Conservation (phyloP, 2,888 invertebrate genomes). For the Callyntrura sp. region DNA sequence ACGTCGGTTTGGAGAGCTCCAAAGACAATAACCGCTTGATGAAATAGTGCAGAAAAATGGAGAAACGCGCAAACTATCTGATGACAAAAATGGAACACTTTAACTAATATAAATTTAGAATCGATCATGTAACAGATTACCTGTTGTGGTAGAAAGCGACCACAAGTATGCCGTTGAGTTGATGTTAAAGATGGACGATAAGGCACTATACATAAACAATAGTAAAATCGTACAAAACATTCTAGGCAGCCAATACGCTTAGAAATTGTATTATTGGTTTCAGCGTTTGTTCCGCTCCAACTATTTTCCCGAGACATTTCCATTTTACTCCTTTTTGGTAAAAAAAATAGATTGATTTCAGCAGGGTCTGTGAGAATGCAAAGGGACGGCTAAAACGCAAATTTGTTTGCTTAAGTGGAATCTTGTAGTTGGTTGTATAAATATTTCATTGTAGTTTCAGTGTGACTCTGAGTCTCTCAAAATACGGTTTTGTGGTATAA, state of each 20-base stretch:
- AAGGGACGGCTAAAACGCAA: too few species aligned
- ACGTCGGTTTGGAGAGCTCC: background rate
- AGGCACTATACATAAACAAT: constrained; percentile 20
- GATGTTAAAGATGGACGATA: background rate
- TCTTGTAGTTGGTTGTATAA: too few species aligned
- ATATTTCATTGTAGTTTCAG: too few species aligned
- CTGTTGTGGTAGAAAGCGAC: background rate
- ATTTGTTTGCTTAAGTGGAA: too few species aligned
- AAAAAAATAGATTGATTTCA: too few species aligned
- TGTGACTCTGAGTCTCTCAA: too few species aligned
- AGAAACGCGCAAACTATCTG: constrained; percentile 17
- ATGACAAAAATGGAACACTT: background rate
- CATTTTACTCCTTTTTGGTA: too few species aligned
- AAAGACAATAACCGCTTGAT: background rate
- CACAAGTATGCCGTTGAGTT: background rate
- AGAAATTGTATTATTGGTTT: too few species aligned
- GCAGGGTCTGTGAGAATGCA: too few species aligned
- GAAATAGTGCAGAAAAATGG: constrained; percentile 4
- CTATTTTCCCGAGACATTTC: too few species aligned
- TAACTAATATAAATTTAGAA: background rate
- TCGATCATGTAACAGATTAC: background rate
- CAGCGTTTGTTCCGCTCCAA: too few species aligned
- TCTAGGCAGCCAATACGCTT: background rate
- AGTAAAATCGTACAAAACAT: background rate
- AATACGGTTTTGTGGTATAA: too few species aligned